These are phyloP conservation scores for Nothobranchius furzeri DNA, from an alignment of 2,113 vertebrate genomes.

Conservation along the genomic window DNA sequence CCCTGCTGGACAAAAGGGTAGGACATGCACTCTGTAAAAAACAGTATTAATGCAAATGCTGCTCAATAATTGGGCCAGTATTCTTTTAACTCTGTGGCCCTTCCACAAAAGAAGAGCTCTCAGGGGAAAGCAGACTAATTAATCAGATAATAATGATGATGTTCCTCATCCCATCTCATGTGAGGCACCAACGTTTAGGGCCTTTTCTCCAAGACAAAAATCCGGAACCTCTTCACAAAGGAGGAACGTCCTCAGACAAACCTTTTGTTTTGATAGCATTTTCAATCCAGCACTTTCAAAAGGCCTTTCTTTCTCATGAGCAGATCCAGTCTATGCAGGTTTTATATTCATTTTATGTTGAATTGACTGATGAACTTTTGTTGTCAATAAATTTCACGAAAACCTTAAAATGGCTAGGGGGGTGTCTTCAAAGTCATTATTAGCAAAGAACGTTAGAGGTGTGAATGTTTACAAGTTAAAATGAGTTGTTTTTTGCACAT, in stretches of 20 bases:
- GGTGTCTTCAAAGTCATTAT: slow-evolving; percentile 4
- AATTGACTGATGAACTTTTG: background rate
- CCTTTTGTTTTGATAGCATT: slow-evolving; percentile 11
- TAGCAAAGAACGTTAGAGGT: background rate
- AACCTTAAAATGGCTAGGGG: background rate
- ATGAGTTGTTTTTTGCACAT: background rate
- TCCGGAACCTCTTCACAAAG: slow-evolving; percentile 7
- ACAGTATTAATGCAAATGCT: slow-evolving; percentile 74
- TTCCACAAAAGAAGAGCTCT: slow-evolving; percentile 61
- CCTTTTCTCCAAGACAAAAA: slow-evolving; percentile 37
- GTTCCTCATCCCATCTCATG: slow-evolving; percentile 58
- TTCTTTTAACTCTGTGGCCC: slow-evolving; percentile 73
- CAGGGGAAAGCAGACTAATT: slow-evolving; percentile 75
- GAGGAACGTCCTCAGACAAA: slow-evolving; percentile 38
- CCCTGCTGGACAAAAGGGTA: slow-evolving; percentile 34
- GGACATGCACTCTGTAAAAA: slow-evolving; percentile 56
- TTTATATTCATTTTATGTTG: slow-evolving; percentile 2
- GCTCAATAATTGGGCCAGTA: slow-evolving; percentile 65
- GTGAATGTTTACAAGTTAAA: background rate
- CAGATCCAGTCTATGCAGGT: slow-evolving; percentile 1
- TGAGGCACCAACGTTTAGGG: slow-evolving; percentile 49
- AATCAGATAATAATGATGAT: slow-evolving; percentile 79
- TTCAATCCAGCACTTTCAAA: background rate
- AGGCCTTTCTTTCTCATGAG: background rate
- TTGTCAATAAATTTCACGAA: slow-evolving; percentile 11